Base-by-base conservation (phyloP, 1,140 invertebrate genomes). In the Arion vulgaris region DNA sequence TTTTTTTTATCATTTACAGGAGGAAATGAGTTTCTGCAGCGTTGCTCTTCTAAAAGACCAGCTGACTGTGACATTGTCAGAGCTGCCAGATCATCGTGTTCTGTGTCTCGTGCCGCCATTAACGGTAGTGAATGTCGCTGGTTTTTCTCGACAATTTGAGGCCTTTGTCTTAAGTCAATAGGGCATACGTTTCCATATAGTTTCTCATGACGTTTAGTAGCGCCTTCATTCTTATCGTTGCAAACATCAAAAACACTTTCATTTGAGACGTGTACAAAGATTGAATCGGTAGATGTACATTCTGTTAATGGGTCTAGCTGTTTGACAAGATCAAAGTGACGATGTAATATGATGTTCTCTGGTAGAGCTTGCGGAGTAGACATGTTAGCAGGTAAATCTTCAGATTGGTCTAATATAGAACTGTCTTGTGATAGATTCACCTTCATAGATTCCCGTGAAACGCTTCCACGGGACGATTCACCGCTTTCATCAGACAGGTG, bases 381-480 rank as follows among this genome's bases (percentile, higher is more conserved):
- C 66, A 34, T 7, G 17, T n/a, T n/a, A 7, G 51, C 5, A 23
- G 66, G 41, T 32, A 45, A 26, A 38, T 81, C 80, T 11, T 81
- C 71, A 28, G 17, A 32, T 13, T 72, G 80, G 32, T 81, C 80
- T 19, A 66, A 32, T 26, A 34, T 45, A 4, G 80, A 81, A 34
- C 71, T 74, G 11, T 81, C 80, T 49, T 74, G 80, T 23, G 80
- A 81, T 4, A 81, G 39, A 39, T 81, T 81, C 45, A 81, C 80
- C 69, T 51, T 73, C 80, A 81, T 81, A 7, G 80, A 81, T 17
- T 81, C 80, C 17, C 69, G 41, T 2, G 80, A 81, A 2, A 81
- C 49, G 34, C 80, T 81, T 38, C 41, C 68, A n/a, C 41, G 66
- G 26, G 62, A 69, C n/a, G 80, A 72, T 0, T 81, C 80, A 1